phyloP scores from a whole-genome alignment of 2,797 vertebrate species.

The Ciconia nigra region DNA sequence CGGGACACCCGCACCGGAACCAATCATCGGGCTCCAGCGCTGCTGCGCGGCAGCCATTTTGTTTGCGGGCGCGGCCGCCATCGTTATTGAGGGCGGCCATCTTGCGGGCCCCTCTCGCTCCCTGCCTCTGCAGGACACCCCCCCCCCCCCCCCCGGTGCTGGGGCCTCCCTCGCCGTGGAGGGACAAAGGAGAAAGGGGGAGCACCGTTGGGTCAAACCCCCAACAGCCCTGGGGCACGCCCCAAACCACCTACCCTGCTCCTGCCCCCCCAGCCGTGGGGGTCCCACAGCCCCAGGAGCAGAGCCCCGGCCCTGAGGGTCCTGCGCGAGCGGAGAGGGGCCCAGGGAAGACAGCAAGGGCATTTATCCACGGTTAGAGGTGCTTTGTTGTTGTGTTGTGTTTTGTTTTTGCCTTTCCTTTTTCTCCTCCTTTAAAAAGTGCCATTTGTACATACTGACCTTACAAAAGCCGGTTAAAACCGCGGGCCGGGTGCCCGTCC shows the following conservation, averaged over 20 bases:
- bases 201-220: too few species aligned
- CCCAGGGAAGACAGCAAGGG: too few species aligned
- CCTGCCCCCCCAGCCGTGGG: background rate
- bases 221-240: too few species aligned
- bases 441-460: background rate
- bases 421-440: conserved; percentile 24
- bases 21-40: background rate
- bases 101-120: background rate
- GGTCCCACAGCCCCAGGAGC: background rate
- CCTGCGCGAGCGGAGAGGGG: fast-evolving
- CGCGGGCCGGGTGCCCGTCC: fast-evolving
- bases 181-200: too few species aligned
- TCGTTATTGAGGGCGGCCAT: background rate
- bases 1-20: fast-evolving
- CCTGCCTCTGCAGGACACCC: fast-evolving
- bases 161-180: too few species aligned
- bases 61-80: background rate
- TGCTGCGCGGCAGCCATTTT: background rate
- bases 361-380: background rate
- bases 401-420: background rate
- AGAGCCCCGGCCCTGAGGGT: background rate
- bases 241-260: fast-evolving
- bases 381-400: background rate
- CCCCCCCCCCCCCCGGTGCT: too few species aligned
- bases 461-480: background rate